A percentile compares a stretch with the other conserved stretches of the same genome.
These are phyloP conservation scores for Pharmacophagus antenor DNA, from an alignment of 2,888 invertebrate species.

Conservation along the genomic window DNA sequence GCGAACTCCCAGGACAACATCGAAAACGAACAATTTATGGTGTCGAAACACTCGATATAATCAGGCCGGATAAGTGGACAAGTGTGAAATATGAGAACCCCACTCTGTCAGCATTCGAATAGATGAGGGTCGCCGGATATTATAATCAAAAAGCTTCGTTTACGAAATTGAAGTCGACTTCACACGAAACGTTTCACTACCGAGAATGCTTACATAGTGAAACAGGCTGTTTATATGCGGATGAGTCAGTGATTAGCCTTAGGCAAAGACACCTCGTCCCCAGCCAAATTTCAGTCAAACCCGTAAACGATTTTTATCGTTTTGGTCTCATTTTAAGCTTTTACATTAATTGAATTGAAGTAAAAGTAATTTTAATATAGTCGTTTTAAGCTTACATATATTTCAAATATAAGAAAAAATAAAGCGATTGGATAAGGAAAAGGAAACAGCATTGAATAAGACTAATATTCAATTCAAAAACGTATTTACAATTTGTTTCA, in stretches of 20 bases:
- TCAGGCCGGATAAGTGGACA: conserved; percentile 55
- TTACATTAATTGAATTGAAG: conserved; percentile 22
- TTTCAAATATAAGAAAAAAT: not conserved
- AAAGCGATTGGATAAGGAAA: too few relatives aligned
- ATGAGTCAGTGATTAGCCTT: conserved; percentile 69
- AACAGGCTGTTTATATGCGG: conserved; percentile 74
- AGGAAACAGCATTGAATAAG: too few relatives aligned
- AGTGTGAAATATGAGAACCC: conserved; percentile 64
- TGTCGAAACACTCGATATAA: conserved; percentile 61
- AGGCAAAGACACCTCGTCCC: conserved; percentile 51
- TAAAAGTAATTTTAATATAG: conserved; percentile 2
- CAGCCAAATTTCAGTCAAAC: conserved; percentile 40
- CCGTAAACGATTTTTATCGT: conserved; percentile 40
- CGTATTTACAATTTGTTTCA: too few relatives aligned
- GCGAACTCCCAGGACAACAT: conserved; percentile 27
- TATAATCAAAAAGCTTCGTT: conserved; percentile 40
- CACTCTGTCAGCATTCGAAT: conserved; percentile 56
- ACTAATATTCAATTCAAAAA: too few relatives aligned
- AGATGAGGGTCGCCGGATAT: conserved; percentile 52
- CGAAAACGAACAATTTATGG: conserved; percentile 70
- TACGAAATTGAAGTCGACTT: conserved; percentile 47
- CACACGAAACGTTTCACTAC: conserved; percentile 47
- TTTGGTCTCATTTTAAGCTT: conserved; percentile 8
- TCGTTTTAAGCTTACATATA: not conserved
- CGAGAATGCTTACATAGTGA: conserved; percentile 56